phyloP scores from a whole-genome alignment of 1,140 invertebrate species.

The Caerostris darwini region DNA sequence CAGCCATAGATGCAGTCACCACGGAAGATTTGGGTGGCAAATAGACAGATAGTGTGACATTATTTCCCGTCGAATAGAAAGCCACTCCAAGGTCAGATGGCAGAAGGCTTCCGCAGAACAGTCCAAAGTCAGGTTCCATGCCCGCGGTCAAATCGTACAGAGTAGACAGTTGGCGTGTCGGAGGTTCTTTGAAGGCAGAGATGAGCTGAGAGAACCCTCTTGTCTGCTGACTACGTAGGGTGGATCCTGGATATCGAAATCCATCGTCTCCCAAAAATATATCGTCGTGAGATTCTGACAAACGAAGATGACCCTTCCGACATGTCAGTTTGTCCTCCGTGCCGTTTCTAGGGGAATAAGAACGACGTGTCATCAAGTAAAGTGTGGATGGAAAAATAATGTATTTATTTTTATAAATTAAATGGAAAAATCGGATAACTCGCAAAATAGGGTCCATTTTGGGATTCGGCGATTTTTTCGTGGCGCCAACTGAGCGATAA shows the following conservation, averaged over 20 bases:
- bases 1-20: conserved; percentile 38
- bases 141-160: conserved; percentile 71
- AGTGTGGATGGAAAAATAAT: too few relatives aligned
- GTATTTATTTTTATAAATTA: too few relatives aligned
- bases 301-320: conserved; percentile 66
- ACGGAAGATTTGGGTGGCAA: conserved; percentile 77
- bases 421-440: too few relatives aligned
- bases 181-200: conserved; percentile 73
- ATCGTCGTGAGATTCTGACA: conserved; percentile 72
- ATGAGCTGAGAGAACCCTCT: conserved; percentile 77
- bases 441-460: too few relatives aligned
- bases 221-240: conserved; percentile 72
- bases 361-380: too few relatives aligned
- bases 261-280: conserved; percentile 72
- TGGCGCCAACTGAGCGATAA: too few relatives aligned
- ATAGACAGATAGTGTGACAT: conserved; percentile 76
- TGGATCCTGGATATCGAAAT: conserved; percentile 18
- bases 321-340: conserved; percentile 61
- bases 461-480: too few relatives aligned
- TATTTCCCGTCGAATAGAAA: conserved; percentile 77
- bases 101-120: conserved; percentile 74
- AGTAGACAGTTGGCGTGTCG: conserved; percentile 50
- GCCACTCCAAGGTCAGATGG: conserved; percentile 65
- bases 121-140: conserved; percentile 75
- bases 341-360: conserved; percentile 35